Conservation (phyloP, 2,113 vertebrate species). For the Lamprologus ornatipinnis region DNA sequence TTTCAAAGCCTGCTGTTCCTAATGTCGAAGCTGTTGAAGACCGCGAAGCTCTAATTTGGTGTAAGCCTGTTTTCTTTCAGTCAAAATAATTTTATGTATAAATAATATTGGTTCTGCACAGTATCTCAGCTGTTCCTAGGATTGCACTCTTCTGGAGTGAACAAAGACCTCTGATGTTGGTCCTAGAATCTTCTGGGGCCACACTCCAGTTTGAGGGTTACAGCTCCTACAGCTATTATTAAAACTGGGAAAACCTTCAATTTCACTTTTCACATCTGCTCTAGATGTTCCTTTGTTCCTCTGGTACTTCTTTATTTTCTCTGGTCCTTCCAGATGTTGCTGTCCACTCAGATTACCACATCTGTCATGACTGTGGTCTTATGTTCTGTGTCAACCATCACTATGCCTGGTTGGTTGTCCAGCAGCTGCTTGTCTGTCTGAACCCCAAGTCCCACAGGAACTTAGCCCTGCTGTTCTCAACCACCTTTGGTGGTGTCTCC, state of each 20-base stretch:
- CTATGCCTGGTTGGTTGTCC: background rate
- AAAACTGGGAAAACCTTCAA: rapidly evolving
- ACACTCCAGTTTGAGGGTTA: background rate
- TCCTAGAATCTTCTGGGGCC: rapidly evolving
- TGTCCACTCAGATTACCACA: background rate
- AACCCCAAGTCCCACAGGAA: background rate
- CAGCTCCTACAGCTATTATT: background rate
- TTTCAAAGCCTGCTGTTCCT: background rate
- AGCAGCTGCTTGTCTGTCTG: background rate
- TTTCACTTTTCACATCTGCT: background rate
- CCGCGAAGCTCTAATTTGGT: no score
- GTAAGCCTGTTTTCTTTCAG: background rate
- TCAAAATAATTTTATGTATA: background rate
- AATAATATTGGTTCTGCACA: background rate
- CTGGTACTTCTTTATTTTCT: background rate
- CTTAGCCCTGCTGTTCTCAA: no score
- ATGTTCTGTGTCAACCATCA: background rate
- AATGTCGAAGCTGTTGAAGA: rapidly evolving
- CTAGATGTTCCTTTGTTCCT: background rate
- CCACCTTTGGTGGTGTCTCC: no score
- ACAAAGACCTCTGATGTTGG: background rate
- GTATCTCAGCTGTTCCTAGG: background rate
- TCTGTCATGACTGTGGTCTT: background rate
- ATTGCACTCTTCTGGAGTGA: background rate
- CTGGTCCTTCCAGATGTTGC: background rate